A percentile compares a stretch with the other conserved stretches of the same genome.
These are phyloP conservation scores for Zaprionus gabonicus DNA, from an alignment of 1,140 invertebrate genomes.

Conservation along the genomic window DNA sequence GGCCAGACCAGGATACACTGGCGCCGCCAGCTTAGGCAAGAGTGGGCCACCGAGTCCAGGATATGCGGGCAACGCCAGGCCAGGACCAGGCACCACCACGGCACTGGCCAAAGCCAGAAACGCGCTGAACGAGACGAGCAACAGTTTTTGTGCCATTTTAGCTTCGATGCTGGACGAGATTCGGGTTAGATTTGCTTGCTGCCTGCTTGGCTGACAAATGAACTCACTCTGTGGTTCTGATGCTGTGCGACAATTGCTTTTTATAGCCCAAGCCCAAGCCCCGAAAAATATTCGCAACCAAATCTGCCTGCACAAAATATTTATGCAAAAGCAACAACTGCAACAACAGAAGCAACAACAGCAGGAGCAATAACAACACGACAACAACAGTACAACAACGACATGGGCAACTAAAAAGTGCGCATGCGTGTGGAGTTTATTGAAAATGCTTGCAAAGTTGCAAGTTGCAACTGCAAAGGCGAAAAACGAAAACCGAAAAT, in stretches of 20 bases:
- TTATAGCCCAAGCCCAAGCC: constrained; percentile 71
- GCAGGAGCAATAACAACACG: constrained; percentile 27
- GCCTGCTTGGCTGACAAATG: constrained; percentile 77
- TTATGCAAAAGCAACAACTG: constrained; percentile 75
- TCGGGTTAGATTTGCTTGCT: constrained; percentile 23
- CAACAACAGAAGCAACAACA: constrained; percentile 28
- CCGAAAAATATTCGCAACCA: constrained; percentile 59
- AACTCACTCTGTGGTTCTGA: constrained; percentile 82
- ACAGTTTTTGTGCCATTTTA: constrained; percentile 75
- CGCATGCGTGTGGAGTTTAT: constrained; percentile 66
- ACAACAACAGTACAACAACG: constrained; percentile 24
- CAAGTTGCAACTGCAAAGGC: constrained; percentile 40
- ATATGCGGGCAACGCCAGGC: constrained; percentile 59
- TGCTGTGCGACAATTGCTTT: constrained; percentile 76
- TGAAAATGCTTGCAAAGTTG: constrained; percentile 39
- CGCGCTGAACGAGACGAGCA: constrained; percentile 67
- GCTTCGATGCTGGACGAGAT: constrained; percentile 28
- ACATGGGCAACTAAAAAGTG: constrained; percentile 70
- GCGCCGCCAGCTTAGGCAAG: constrained; percentile 78
- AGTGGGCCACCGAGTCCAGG: constrained; percentile 40
- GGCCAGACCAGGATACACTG: constrained; percentile 64
- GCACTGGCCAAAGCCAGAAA: constrained; percentile 67
- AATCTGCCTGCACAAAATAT: constrained; percentile 75
- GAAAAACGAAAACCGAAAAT: constrained; percentile 45
- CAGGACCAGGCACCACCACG: constrained; percentile 75